Evolutionary conservation across 2,888 invertebrate species (phyloP).

Genomic region (Urechis unicinctus): DNA sequence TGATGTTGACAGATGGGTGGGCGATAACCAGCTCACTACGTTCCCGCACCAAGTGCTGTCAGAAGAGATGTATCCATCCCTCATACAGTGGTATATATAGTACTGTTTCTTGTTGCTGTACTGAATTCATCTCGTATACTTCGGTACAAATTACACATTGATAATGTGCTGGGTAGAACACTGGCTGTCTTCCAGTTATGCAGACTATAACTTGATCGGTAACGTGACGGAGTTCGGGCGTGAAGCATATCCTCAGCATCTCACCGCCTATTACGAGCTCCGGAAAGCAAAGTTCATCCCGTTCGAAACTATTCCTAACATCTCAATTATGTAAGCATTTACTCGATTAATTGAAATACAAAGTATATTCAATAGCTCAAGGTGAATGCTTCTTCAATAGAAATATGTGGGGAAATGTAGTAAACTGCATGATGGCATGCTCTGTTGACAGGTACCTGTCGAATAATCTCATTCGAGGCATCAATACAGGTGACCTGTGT

Average conservation of each 20-base stretch:
- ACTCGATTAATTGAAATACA: no score
- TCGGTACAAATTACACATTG: no score
- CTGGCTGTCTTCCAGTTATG: no score
- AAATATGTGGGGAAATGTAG: no score
- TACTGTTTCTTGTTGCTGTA: no score
- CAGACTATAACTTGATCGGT: neutral
- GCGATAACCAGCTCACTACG: neutral
- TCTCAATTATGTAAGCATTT: neutral
- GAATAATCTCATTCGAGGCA: neutral
- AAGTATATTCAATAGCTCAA: no score
- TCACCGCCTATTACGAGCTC: neutral
- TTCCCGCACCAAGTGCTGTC: neutral
- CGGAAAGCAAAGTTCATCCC: neutral
- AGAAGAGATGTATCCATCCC: neutral
- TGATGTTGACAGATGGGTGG: constrained; percentile 1
- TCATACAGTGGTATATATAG: no score
- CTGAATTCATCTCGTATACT: no score
- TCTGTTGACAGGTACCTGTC: neutral
- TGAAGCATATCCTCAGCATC: neutral
- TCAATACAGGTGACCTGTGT: neutral
- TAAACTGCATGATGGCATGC: no score
- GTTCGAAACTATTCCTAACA: neutral
- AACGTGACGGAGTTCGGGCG: neutral
- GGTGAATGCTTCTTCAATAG: no score
- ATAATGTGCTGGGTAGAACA: no score